These are phyloP conservation scores for Astur gentilis DNA, from an alignment of 2,113 vertebrate genomes.

Conservation along the genomic window DNA sequence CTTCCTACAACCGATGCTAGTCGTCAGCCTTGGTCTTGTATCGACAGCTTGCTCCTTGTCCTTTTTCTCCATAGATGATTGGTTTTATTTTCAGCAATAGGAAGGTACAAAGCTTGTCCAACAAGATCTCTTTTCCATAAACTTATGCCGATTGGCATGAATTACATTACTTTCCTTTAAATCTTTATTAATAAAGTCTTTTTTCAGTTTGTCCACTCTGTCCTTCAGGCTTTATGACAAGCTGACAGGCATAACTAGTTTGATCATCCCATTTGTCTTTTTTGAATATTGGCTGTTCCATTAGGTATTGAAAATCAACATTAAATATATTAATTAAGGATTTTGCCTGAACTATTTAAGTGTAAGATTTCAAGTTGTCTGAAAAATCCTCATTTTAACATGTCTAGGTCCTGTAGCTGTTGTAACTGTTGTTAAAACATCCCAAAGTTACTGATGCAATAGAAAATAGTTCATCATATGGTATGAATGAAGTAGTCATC, in stretches of 20 bases:
- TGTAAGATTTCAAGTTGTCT: neutral
- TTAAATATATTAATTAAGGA: neutral
- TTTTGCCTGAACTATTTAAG: neutral
- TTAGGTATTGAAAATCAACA: neutral
- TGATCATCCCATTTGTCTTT: neutral
- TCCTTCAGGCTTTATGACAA: neutral
- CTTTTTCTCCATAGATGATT: neutral
- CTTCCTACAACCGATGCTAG: rapidly evolving
- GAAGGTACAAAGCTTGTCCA: neutral
- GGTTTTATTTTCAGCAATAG: neutral
- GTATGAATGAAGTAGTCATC: neutral
- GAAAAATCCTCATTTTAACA: neutral
- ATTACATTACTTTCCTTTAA: neutral
- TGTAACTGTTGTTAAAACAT: neutral
- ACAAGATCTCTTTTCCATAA: neutral
- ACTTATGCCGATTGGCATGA: neutral
- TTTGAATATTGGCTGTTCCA: neutral
- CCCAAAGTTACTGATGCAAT: neutral
- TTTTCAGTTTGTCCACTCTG: neutral
- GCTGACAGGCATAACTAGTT: neutral
- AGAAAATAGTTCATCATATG: neutral
- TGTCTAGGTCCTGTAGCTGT: neutral
- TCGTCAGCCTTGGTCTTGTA: neutral
- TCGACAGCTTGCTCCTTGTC: neutral
- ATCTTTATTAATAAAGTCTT: neutral